Evolutionary conservation across 2,797 vertebrate genomes (phyloP).

Genomic region (Propithecus perrieri): DNA sequence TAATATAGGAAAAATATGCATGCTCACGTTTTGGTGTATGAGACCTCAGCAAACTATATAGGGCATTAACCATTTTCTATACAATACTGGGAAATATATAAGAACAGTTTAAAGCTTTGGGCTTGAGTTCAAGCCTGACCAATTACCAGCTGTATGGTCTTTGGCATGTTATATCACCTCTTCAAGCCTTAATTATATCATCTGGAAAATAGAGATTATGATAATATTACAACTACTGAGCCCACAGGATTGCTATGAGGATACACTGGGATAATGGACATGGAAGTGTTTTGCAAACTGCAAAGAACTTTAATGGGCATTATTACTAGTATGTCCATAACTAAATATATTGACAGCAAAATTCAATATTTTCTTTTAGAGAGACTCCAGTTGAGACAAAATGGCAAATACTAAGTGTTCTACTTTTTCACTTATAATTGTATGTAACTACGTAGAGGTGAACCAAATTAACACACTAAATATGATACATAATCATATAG

Average conservation of each 20-base stretch:
- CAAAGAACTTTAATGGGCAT: not conserved
- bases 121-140: not conserved
- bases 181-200: not conserved
- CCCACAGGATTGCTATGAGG: not conserved
- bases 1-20: not conserved
- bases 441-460: not conserved
- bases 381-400: not conserved
- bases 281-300: not conserved
- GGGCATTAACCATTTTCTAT: not conserved
- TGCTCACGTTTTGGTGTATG: not conserved
- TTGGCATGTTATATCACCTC: not conserved
- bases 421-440: not conserved
- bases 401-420: not conserved
- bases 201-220: not conserved
- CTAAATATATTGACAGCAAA: not conserved
- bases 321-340: not conserved
- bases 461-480: slow-evolving; percentile 6
- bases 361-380: not conserved
- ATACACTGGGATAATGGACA: not conserved
- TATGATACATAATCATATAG: not conserved
- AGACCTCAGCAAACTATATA: not conserved
- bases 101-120: not conserved
- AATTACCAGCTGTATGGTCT: not conserved
- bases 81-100: not conserved
- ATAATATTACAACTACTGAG: not conserved